These are phyloP conservation scores for Bradypus variegatus DNA, from an alignment of 2,797 vertebrate species.

Conservation along the genomic window DNA sequence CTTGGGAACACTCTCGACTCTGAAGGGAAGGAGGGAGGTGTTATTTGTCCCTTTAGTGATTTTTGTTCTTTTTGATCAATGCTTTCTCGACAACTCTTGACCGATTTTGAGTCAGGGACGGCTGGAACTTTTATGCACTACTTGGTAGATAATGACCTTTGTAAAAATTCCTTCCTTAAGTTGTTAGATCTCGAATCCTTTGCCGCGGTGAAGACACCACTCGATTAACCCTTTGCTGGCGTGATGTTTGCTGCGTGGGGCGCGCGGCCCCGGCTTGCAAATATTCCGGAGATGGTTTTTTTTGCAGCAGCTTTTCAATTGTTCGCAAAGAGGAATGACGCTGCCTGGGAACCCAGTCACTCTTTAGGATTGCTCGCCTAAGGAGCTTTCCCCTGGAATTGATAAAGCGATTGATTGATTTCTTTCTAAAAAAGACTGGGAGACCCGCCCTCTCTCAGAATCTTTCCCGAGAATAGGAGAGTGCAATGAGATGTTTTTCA, in stretches of 20 bases:
- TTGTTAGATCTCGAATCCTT: not conserved
- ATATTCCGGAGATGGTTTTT: not conserved
- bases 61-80: constrained; percentile 58
- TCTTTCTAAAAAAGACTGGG: not conserved
- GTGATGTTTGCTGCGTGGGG: not conserved
- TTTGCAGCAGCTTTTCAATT: constrained; percentile 1
- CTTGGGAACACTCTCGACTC: not conserved
- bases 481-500: constrained; percentile 50
- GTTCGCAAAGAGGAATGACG: constrained; percentile 30
- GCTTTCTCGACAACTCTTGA: constrained; percentile 27
- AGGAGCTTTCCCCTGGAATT: not conserved
- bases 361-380: not conserved
- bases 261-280: not conserved
- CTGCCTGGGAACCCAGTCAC: not conserved
- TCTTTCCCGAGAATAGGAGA: not conserved
- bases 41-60: constrained; percentile 62
- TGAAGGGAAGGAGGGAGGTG: not conserved
- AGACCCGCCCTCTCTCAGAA: constrained; percentile 42
- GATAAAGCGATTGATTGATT: not conserved
- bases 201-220: not conserved
- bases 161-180: not conserved
- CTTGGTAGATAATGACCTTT: not conserved
- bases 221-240: constrained; percentile 43
- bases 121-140: not conserved
- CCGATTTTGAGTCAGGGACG: not conserved